Base-by-base conservation (phyloP, 2,888 invertebrate species). In the Ornithoptera priamus region DNA sequence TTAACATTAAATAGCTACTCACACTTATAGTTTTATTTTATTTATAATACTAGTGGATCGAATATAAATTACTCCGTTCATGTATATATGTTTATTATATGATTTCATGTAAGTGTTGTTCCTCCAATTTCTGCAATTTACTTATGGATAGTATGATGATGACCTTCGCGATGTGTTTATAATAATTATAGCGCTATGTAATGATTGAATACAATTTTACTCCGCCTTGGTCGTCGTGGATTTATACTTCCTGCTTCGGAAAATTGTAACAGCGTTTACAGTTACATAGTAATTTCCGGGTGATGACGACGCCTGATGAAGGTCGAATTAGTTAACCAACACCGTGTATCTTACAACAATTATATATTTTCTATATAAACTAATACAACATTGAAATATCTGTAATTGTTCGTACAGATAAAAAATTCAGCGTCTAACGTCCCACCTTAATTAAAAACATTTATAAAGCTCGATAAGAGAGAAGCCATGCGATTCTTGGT, bases 221-320 rank as follows among this genome's bases (percentile, higher is more conserved):
- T 82, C 86, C 77, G 80, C 90, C 90, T 90, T 90, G 89, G 84
- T 72, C 75, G 81, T 82, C 81, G 77, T 72, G 78, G 82, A 81
- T 84, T 81, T 82, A 85, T 80, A 87, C 84, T 91, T 91, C 91
- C 91, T 89, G 84, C 86, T 90, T 90, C 84, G 87, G 89, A 89
- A 90, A 91, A 90, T 87, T 90, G 90, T 90, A 89, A 87, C 88
- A 83, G 62, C 84, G 82, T 86, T 82, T 87, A 86, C 83, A 82
- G 83, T 85, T 83, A 85, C 79, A 82, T 80, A 80, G 81, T 80
- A 75, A 81, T 84, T 92, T 92, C 91, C 91, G 88, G 86, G 89
- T 90, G 83, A 88, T 89, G 90, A 88, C 89, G 89, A 77, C 75
- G 75, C 74, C 72, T 77, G 76, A 78, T 80, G 87, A 90, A 90